Conservation (phyloP, 2,888 invertebrate genomes). For the Calameuta pallipes region DNA sequence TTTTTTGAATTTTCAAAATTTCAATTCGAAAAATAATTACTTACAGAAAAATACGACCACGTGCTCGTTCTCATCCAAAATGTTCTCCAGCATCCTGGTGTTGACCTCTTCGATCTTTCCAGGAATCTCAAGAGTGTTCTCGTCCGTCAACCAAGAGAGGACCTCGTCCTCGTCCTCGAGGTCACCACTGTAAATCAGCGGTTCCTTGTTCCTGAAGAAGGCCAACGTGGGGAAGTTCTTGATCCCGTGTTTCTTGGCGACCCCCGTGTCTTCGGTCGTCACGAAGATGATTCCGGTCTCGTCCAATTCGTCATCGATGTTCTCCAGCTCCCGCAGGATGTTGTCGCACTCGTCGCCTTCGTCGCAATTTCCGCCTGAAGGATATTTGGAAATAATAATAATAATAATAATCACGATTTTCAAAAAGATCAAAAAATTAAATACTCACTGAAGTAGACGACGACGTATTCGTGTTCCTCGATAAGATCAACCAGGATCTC, state of each 20-base stretch:
- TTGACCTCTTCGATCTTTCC: constrained; percentile 95
- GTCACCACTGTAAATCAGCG: constrained; percentile 85
- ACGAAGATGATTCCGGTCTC: constrained; percentile 94
- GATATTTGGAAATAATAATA: constrained; percentile 19
- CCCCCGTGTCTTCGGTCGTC: constrained; percentile 84
- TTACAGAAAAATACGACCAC: constrained; percentile 94
- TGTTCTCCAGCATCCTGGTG: constrained; percentile 88
- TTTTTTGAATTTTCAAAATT: neutral
- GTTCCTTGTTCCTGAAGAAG: constrained; percentile 93
- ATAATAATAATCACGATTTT: neutral
- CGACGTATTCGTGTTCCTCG: constrained; percentile 91
- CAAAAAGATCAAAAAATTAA: neutral
- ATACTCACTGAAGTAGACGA: constrained; percentile 89
- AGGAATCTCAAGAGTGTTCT: constrained; percentile 89
- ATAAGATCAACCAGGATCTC: constrained; percentile 88
- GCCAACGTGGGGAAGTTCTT: constrained; percentile 87
- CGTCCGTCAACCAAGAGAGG: constrained; percentile 90
- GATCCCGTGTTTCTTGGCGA: constrained; percentile 88
- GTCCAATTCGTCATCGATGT: constrained; percentile 93
- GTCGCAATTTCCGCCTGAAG: constrained; percentile 82
- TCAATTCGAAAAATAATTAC: constrained; percentile 64
- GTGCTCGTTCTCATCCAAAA: constrained; percentile 86
- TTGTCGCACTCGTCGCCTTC: constrained; percentile 89
- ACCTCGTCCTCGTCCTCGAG: constrained; percentile 93
- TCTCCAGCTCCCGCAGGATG: constrained; percentile 87